These are phyloP conservation scores for Ectemnius cavifrons DNA, from an alignment of 2,888 invertebrate species.

Conservation along the genomic window DNA sequence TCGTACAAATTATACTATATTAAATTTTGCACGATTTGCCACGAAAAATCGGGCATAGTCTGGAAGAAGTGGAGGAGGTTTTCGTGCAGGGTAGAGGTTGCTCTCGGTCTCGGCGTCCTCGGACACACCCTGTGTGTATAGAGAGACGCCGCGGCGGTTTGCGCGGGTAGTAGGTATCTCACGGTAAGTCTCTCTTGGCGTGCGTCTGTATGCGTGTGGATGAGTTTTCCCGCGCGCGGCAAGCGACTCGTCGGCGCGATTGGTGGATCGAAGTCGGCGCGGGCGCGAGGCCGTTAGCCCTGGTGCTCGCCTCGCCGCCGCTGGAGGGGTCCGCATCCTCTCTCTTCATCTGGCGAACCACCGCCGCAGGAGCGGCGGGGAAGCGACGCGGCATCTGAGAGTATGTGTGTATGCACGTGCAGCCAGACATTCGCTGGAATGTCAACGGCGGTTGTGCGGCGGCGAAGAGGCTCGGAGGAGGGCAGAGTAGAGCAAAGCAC, in stretches of 20 bases:
- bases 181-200: not conserved
- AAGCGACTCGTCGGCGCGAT: conserved; percentile 60
- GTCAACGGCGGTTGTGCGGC: conserved; percentile 5
- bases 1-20: too few relatives aligned
- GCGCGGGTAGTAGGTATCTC: conserved; percentile 9
- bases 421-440: not conserved
- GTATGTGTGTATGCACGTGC: not conserved
- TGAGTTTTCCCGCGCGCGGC: conserved; percentile 73
- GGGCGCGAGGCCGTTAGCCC: conserved; percentile 63
- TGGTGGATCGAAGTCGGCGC: conserved; percentile 63
- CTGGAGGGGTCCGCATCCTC: not conserved
- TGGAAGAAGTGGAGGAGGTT: not conserved
- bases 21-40: too few relatives aligned
- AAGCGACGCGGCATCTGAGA: conserved; percentile 13
- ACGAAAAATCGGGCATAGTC: too few relatives aligned
- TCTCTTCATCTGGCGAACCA: not conserved
- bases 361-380: conserved; percentile 24
- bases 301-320: conserved; percentile 44
- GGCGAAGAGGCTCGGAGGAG: conserved; percentile 1
- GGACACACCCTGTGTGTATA: conserved; percentile 7
- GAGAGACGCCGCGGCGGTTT: conserved; percentile 9
- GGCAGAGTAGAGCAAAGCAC: not conserved
- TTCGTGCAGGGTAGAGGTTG: too few relatives aligned
- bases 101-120: not conserved
- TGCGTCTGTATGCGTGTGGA: conserved; percentile 50